Base-by-base conservation (phyloP, 1,140 invertebrate genomes). In the Patella vulgata region DNA sequence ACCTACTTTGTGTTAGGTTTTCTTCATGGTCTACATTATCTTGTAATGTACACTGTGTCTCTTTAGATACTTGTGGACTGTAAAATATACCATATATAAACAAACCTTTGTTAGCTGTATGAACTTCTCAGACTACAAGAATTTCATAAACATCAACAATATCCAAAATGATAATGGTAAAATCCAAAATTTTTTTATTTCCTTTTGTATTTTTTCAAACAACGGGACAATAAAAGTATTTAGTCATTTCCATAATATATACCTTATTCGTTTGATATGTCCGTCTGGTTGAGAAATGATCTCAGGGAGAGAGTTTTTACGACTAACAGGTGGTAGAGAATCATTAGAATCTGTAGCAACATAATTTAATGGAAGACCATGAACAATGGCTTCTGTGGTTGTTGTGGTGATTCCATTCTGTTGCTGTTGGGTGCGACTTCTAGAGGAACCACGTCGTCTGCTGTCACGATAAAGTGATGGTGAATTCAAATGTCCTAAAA, bases 291-390 rank as follows among this genome's bases (percentile, higher is more conserved):
- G 59, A 23, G 66, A 66, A 27, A 68, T 70, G 12, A 76, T 76
- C 54, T 76, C 74, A 3, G 74, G 74, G 11, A 76, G 44, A 23
- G 69, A 74, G 58, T 74, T 70, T 62, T 76, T 74, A 25, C 71
- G 47, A 25, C 36, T 46, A 28, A 21, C 12, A 30, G 28, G 17
- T n/a, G 23, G 6, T 28, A 57, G 9, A 19, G 21, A 19, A 11
- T 5, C 6, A 28, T 43, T 25, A 12, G 28, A 30, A 25, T 28
- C 52, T 53, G 53, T 25, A n/a, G n/a, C n/a, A n/a, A n/a, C n/a
- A n/a, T n/a, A n/a, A n/a, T n/a, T n/a, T 3, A 58, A 46, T 12
- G 62, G 61, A 25, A 59, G 21, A 27, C 47, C 39, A 36, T 73
- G 70, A 9, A 73, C 55, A 33, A 69, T 21, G 3, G 70, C 70